Conservation (phyloP, 2,888 invertebrate species). For the Apocheima hispidaria region DNA sequence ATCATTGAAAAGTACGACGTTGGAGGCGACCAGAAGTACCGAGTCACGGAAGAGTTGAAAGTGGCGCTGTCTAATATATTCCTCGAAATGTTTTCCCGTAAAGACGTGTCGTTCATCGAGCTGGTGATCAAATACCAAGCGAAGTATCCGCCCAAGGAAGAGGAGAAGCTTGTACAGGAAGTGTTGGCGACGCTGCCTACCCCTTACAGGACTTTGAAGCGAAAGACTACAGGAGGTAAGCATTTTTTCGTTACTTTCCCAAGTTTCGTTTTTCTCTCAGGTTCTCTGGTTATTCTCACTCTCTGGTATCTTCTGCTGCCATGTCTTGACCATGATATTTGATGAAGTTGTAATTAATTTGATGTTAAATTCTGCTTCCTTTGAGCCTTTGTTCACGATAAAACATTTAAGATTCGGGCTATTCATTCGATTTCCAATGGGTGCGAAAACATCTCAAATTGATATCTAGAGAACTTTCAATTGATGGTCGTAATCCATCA, state of each 20-base stretch:
- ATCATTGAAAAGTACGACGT: constrained; percentile 61
- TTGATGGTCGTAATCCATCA: neutral
- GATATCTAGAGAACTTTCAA: neutral
- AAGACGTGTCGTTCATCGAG: constrained; percentile 72
- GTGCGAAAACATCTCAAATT: too few relatives aligned
- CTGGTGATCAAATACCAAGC: constrained; percentile 70
- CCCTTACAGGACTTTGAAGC: constrained; percentile 59
- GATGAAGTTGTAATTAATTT: too few relatives aligned
- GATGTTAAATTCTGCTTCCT: neutral
- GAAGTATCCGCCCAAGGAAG: constrained; percentile 58
- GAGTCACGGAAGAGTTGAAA: constrained; percentile 61
- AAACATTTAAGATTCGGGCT: too few relatives aligned
- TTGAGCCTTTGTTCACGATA: too few relatives aligned
- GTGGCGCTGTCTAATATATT: constrained; percentile 55
- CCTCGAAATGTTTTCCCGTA: constrained; percentile 66
- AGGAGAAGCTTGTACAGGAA: constrained; percentile 65
- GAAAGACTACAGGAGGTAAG: constrained; percentile 68
- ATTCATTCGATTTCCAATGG: too few relatives aligned
- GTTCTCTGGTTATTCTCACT: neutral
- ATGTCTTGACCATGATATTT: too few relatives aligned
- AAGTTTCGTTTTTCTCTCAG: neutral
- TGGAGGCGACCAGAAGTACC: constrained; percentile 51
- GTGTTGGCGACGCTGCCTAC: constrained; percentile 63
- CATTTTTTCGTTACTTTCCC: neutral
- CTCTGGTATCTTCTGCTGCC: neutral